Conservation (phyloP, 2,113 vertebrate species). For the Alligator mississippiensis region DNA sequence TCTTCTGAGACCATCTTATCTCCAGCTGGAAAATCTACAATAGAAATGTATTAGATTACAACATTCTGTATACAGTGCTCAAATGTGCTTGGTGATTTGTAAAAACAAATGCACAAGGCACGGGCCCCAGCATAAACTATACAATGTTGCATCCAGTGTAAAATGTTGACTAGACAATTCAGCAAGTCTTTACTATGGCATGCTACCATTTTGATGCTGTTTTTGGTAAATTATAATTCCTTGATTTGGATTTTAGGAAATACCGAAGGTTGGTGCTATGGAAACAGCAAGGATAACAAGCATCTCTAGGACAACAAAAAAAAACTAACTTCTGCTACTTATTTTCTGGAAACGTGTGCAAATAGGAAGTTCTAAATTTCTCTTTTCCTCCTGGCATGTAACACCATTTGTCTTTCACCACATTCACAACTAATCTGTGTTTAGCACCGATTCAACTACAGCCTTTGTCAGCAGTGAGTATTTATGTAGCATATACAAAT, state of each 20-base stretch:
- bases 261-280: conserved; percentile 35
- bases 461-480: not conserved
- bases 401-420: not conserved
- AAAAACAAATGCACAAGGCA: not conserved
- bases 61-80: not conserved
- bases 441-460: conserved; percentile 8
- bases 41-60: not conserved
- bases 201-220: not conserved
- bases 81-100: not conserved
- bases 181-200: not conserved
- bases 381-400: not conserved
- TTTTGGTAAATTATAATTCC: not conserved
- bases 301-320: conserved; percentile 59
- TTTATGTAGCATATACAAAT: not conserved
- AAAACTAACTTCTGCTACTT: not conserved
- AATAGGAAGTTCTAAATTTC: not conserved
- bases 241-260: not conserved
- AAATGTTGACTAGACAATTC: not conserved
- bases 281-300: conserved; percentile 49
- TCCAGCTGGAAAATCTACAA: conserved; percentile 24
- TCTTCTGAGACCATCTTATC: not conserved
- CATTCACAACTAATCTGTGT: not conserved
- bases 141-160: not conserved
- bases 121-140: not conserved
- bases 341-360: not conserved